Base-by-base conservation (phyloP, 2,888 invertebrate genomes). In the Acheta domesticus region DNA sequence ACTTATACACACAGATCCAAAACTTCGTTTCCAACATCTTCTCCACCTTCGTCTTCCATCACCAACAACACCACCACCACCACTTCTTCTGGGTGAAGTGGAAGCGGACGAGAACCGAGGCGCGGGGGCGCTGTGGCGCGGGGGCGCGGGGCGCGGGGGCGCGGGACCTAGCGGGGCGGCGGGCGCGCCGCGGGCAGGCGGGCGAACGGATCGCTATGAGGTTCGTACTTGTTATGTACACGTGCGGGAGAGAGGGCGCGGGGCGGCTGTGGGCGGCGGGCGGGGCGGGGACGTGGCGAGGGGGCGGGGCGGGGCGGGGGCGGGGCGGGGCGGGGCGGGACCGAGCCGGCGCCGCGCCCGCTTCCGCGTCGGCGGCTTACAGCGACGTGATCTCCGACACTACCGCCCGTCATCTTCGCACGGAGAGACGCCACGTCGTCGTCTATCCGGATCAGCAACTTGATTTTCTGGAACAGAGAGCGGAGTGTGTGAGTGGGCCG, bases 381-480 rank as follows among this genome's bases (percentile, higher is more conserved):
- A 84, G 83, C 80, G 83, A 83, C 75, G 84, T 84, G 76, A 84
- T 85, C 80, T 84, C 85, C 79, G 84, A 82, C 79, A 83, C 82
- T 77, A n/a, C 84, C 83, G 76, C 84, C 84, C 77, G 85, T 84
- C 94, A 95, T 95, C 88, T 94, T 95, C 82, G 91, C 91, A 83
- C 96, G 90, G 79, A 96, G 88, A 78, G 91, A 87, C 80, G 92
- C 91, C 1, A 96, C 91, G 84, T 95, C 94, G 84, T 96, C 95
- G 76, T 95, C 94, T 87, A 96, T 96, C 86, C 94, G 91, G 76
- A 96, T 92, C 84, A 96, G 91, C 82, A 91, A 89, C 85, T 94
- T 91, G 87, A 94, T 92, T 94, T 94, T 95, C 96, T 96, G 88
- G 0, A 89, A 89, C 85, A 83, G 81, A 62, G 21, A 36, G 21